Evolutionary conservation across 2,797 vertebrate species (phyloP).

Genomic region (Agapornis canus): DNA sequence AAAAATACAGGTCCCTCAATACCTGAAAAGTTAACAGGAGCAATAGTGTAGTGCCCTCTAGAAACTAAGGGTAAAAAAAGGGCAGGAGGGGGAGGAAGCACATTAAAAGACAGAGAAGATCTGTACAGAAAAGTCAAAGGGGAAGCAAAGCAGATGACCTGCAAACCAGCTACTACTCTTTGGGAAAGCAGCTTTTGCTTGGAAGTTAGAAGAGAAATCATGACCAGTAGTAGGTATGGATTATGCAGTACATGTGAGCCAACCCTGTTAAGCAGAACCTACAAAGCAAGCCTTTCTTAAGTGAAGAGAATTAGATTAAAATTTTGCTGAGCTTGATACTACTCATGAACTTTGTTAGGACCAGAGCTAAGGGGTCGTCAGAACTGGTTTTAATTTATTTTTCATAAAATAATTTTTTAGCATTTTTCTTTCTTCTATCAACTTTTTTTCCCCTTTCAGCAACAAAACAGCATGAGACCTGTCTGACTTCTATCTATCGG

Average conservation of each 20-base stretch:
- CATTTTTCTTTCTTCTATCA: background rate
- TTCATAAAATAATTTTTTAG: background rate
- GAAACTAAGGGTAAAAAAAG: background rate
- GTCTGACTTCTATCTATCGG: background rate
- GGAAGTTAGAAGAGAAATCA: background rate
- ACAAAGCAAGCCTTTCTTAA: background rate
- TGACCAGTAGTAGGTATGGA: background rate
- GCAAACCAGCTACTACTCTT: background rate
- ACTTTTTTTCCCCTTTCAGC: background rate
- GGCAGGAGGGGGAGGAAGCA: background rate
- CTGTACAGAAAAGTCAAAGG: background rate
- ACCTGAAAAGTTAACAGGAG: background rate
- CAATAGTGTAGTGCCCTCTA: background rate
- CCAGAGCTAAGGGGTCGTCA: background rate
- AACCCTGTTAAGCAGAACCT: background rate
- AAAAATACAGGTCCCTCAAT: background rate
- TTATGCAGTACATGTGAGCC: background rate
- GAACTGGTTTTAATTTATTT: background rate
- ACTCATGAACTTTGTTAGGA: background rate
- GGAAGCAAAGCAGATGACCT: slow-evolving; percentile 8
- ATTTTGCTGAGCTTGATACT: background rate
- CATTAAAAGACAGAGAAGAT: background rate
- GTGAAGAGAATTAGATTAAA: background rate
- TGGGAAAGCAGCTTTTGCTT: background rate
- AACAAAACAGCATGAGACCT: background rate